Evolutionary conservation across 2,797 vertebrate genomes (phyloP).

Genomic region (Pachyuromys duprasi): DNA sequence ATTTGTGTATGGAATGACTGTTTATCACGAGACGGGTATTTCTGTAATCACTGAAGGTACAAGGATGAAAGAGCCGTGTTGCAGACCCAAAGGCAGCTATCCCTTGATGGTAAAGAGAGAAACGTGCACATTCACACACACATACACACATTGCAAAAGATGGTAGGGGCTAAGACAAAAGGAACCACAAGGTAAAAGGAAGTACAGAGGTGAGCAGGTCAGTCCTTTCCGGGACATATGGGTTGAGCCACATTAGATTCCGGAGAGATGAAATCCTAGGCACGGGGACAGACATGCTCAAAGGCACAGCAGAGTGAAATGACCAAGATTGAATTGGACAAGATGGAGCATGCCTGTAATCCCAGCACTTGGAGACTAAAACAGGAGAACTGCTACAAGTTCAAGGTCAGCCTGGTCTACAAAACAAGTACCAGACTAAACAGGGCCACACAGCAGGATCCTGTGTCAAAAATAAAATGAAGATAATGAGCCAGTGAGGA

Average conservation of each 20-base stretch:
- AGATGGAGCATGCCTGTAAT: neutral
- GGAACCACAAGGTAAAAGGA: neutral
- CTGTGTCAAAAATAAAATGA: neutral
- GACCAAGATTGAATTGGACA: no score
- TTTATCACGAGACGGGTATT: neutral
- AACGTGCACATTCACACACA: neutral
- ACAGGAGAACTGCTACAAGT: neutral
- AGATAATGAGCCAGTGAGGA: neutral
- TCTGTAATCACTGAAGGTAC: neutral
- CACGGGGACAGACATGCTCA: neutral
- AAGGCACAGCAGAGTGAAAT: neutral
- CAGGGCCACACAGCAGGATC: neutral
- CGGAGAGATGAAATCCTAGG: neutral
- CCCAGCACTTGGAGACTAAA: no score
- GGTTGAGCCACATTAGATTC: neutral
- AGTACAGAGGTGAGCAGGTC: neutral
- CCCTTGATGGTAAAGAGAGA: neutral
- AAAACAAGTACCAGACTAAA: neutral
- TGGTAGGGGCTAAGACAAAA: neutral
- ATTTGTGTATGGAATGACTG: conserved; percentile 5
- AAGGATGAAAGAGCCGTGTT: neutral
- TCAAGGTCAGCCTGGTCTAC: neutral
- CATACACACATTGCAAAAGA: neutral
- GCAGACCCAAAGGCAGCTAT: neutral
- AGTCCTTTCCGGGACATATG: neutral